phyloP scores from a whole-genome alignment of 2,797 vertebrate species.

The Ambastaia sidthimunki region DNA sequence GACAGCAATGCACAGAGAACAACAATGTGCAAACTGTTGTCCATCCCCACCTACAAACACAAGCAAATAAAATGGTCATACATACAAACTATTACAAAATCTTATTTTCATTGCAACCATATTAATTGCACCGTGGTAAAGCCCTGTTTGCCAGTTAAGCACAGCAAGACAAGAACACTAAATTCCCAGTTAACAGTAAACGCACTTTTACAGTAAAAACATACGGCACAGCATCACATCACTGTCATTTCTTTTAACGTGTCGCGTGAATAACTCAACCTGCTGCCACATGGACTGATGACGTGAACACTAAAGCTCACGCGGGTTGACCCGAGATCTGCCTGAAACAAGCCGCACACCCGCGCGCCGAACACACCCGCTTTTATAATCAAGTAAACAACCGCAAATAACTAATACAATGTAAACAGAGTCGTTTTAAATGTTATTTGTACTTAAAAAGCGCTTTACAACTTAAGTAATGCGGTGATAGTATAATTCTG shows the following conservation, averaged over 20 bases:
- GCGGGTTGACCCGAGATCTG: slow-evolving; percentile 40
- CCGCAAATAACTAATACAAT: too few species aligned
- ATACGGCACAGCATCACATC: background rate
- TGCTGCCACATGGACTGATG: slow-evolving; percentile 69
- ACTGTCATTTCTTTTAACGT: background rate
- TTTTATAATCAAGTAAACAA: too few species aligned
- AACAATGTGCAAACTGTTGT: slow-evolving; percentile 58
- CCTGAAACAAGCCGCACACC: slow-evolving; percentile 16
- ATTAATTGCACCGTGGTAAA: background rate
- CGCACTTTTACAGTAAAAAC: background rate
- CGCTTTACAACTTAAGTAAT: too few species aligned
- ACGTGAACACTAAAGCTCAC: slow-evolving; percentile 69
- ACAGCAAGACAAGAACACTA: too few species aligned
- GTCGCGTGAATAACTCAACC: slow-evolving; percentile 1
- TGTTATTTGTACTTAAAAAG: too few species aligned
- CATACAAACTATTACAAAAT: background rate
- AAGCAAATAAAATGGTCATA: slow-evolving; percentile 15
- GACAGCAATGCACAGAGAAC: slow-evolving; percentile 69
- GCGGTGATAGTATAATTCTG: too few species aligned
- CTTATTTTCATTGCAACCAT: background rate
- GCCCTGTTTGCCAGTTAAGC: background rate
- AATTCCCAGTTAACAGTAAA: too few species aligned
- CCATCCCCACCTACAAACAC: slow-evolving; percentile 69
- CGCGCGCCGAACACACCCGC: too few species aligned
- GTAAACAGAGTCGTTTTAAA: too few species aligned